phyloP scores from a whole-genome alignment of 1,140 invertebrate species.

The Chionoecetes opilio region DNA sequence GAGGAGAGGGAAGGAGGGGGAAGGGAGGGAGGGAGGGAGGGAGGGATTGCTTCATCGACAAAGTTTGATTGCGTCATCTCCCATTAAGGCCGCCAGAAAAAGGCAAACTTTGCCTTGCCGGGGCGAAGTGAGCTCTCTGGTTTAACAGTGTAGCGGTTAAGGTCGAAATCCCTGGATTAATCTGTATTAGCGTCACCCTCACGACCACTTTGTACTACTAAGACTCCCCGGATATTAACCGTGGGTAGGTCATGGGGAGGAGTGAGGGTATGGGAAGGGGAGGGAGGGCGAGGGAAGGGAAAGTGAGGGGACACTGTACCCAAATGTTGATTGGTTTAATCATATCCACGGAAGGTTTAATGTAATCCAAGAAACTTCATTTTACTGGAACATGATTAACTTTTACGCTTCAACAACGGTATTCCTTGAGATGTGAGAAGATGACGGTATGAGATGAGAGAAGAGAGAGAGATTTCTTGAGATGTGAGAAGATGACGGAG shows the following conservation, averaged over 20 bases:
- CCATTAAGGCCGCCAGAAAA: slow-evolving; percentile 50
- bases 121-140: not conserved
- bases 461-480: too few species aligned
- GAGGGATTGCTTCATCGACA: slow-evolving; percentile 59
- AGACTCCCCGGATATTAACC: not conserved
- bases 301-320: not conserved
- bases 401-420: not conserved
- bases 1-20: not conserved
- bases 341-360: not conserved
- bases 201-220: not conserved
- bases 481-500: too few species aligned
- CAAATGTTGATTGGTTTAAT: not conserved
- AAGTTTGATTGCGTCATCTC: slow-evolving; percentile 74
- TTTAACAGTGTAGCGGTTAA: slow-evolving; percentile 30
- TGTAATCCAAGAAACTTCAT: not conserved
- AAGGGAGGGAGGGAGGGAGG: not conserved
- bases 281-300: not conserved
- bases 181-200: not conserved
- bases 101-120: slow-evolving; percentile 36
- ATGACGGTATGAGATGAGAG: too few species aligned
- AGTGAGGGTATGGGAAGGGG: not conserved
- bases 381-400: not conserved
- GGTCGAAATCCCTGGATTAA: slow-evolving; percentile 5
- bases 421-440: not conserved
- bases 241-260: not conserved